Conservation (phyloP, 2,113 vertebrate genomes). For the Takifugu bimaculatus region DNA sequence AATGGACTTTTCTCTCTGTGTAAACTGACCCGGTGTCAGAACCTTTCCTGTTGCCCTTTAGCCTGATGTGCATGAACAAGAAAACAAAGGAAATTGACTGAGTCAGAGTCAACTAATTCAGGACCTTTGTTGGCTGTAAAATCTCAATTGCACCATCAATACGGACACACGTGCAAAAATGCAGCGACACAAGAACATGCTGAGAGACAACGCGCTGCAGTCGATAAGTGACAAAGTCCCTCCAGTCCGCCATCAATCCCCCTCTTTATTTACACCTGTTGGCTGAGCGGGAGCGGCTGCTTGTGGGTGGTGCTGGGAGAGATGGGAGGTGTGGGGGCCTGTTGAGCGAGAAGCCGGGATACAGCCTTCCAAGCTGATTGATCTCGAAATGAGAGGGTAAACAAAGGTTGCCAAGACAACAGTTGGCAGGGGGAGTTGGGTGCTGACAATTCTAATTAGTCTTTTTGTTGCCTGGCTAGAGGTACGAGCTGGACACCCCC, state of each 20-base stretch:
- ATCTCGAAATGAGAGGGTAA: conserved; percentile 45
- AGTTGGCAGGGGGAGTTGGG: conserved; percentile 16
- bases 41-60: not conserved
- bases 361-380: conserved; percentile 60
- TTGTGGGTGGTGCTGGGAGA: not conserved
- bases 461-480: conserved; percentile 5
- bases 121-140: conserved; percentile 26
- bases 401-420: conserved; percentile 64
- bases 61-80: conserved; percentile 4
- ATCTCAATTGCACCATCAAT: not conserved
- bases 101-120: conserved; percentile 22
- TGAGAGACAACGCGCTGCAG: conserved; percentile 39
- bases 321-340: not conserved
- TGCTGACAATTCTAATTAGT: conserved; percentile 18
- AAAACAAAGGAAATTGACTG: conserved; percentile 3
- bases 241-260: conserved; percentile 50
- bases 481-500: conserved; percentile 5
- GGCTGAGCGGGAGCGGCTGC: conserved; percentile 49
- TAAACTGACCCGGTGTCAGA: conserved; percentile 19
- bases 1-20: conserved; percentile 28
- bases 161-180: conserved; percentile 1
- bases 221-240: conserved; percentile 64
- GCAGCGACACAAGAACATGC: conserved; percentile 28
- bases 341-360: conserved; percentile 10
- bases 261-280: conserved; percentile 51